Percentiles rank a stretch among this genome's conserved stretches.
Evolutionary conservation across 1,140 invertebrate species (phyloP).

Genomic region (Macrotrachela quadricornifera): DNA sequence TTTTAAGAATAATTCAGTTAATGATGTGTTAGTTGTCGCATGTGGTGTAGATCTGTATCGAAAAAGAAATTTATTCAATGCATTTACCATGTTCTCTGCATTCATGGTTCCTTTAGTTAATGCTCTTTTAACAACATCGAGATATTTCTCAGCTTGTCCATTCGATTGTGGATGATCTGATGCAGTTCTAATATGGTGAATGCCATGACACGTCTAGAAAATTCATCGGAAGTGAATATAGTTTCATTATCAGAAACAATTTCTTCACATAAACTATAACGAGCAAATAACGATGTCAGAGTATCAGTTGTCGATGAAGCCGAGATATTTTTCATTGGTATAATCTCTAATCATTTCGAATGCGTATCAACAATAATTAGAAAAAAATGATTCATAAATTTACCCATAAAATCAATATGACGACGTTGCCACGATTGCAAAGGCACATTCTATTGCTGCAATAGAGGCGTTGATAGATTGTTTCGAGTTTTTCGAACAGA

Average conservation of each 20-base stretch:
- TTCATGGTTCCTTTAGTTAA: too few relatives aligned
- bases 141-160: conserved; percentile 12
- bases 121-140: not conserved
- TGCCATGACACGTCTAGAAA: conserved; percentile 17
- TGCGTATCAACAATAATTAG: conserved; percentile 28
- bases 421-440: conserved; percentile 28
- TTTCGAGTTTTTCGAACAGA: conserved; percentile 14
- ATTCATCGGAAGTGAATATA: conserved; percentile 17
- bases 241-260: conserved; percentile 24
- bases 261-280: conserved; percentile 13
- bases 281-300: conserved; percentile 6
- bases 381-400: conserved; percentile 21
- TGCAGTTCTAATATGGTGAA: conserved; percentile 13
- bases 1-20: not conserved
- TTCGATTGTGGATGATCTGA: conserved; percentile 16
- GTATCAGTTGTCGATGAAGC: conserved; percentile 6
- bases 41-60: not conserved
- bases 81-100: not conserved
- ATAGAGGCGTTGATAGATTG: conserved; percentile 11
- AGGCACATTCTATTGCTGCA: conserved; percentile 20
- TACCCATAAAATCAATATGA: conserved; percentile 34
- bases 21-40: not conserved
- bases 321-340: not conserved
- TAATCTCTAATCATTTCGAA: conserved; percentile 27
- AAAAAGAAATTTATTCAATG: not conserved